These are phyloP conservation scores for Disparrhopalites patrizii DNA, from an alignment of 2,888 invertebrate species.

Conservation along the genomic window DNA sequence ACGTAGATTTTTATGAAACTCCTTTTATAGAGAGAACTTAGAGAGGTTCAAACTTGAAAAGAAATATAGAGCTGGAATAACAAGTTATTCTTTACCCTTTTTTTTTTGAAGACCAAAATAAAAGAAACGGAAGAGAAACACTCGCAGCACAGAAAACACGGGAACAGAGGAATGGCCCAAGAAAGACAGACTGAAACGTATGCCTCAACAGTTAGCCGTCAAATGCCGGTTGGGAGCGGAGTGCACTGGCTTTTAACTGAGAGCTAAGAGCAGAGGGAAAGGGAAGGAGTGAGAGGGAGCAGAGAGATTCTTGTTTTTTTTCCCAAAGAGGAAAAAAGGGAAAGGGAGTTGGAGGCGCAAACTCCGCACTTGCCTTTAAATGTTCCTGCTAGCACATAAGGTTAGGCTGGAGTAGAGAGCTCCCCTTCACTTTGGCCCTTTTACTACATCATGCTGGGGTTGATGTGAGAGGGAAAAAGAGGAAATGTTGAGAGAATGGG, in stretches of 20 bases:
- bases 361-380: not conserved
- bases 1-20: too few species aligned
- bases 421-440: not conserved
- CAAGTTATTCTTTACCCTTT: too few species aligned
- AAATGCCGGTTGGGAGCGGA: not conserved
- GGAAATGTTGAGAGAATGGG: not conserved
- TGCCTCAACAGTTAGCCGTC: not conserved
- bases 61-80: too few species aligned
- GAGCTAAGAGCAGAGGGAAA: not conserved
- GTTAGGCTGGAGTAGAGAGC: too few species aligned
- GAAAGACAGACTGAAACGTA: not conserved
- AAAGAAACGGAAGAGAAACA: too few species aligned
- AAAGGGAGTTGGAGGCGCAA: not conserved
- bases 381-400: too few species aligned
- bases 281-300: not conserved
- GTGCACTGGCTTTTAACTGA: not conserved
- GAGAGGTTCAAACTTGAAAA: too few species aligned
- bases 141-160: not conserved
- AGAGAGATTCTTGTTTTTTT: too few species aligned
- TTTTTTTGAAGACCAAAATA: too few species aligned
- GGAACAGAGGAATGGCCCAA: not conserved
- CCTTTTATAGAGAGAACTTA: too few species aligned
- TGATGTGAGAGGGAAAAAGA: not conserved
- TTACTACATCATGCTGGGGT: constrained; percentile 4
- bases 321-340: too few species aligned